These are phyloP conservation scores for Amphiura filiformis DNA, from an alignment of 35 echinoderm and acorn worm genomes.

Conservation along the genomic window DNA sequence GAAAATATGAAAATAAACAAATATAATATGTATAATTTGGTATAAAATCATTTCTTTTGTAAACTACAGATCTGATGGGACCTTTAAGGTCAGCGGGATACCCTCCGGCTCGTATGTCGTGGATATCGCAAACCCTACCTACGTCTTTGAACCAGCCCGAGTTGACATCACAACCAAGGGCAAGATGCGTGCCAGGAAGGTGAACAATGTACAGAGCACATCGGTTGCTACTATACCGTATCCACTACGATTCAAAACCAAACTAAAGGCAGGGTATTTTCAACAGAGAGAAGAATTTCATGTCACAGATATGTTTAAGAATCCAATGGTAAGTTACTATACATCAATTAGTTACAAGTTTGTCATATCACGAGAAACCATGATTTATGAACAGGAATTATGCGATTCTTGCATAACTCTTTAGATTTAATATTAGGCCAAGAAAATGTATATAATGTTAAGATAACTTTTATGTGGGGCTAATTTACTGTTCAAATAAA, in stretches of 20 bases:
- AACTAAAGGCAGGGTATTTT: slow-evolving; percentile 65
- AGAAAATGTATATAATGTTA: no score
- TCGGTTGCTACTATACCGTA: slow-evolving; percentile 56
- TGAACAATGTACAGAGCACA: slow-evolving; percentile 79
- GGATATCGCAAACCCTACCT: slow-evolving; percentile 73
- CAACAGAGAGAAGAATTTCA: slow-evolving; percentile 94
- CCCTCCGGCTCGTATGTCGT: slow-evolving; percentile 91
- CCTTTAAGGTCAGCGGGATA: slow-evolving; percentile 67
- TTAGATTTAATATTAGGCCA: no score
- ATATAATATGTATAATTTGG: no score
- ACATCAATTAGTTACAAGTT: neutral
- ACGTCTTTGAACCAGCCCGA: slow-evolving; percentile 90
- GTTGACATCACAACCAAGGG: slow-evolving; percentile 93
- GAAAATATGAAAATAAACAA: no score
- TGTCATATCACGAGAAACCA: neutral
- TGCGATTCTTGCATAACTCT: neutral
- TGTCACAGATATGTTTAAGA: slow-evolving; percentile 90
- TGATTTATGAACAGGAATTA: neutral
- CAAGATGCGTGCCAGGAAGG: slow-evolving; percentile 83
- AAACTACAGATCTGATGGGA: slow-evolving; percentile 77
- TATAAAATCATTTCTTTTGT: no score
- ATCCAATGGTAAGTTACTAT: slow-evolving; percentile 88
- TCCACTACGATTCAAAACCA: slow-evolving; percentile 74
- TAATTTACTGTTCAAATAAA: no score
- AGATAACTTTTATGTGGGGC: no score